A percentile compares a stretch with the other conserved stretches of the same genome.
These are phyloP conservation scores for Lathronympha strigana DNA, from an alignment of 2,888 invertebrate species.

Conservation along the genomic window DNA sequence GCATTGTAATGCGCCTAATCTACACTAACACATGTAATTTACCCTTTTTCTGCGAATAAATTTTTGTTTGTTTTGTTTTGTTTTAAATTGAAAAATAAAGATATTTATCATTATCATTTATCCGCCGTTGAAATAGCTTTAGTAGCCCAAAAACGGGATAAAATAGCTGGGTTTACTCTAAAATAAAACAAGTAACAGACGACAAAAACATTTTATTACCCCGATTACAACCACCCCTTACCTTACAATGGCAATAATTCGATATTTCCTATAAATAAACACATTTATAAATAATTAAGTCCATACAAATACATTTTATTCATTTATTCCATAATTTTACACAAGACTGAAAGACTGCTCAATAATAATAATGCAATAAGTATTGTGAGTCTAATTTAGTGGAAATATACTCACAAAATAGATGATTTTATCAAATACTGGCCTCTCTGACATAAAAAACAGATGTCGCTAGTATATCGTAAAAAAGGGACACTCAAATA, in stretches of 20 bases:
- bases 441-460: neutral
- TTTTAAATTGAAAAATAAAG: no score
- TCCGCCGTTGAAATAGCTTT: no score
- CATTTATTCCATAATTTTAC: slow-evolving; percentile 1
- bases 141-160: no score
- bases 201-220: slow-evolving; percentile 61
- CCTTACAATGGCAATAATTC: slow-evolving; percentile 38
- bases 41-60: no score
- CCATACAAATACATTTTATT: slow-evolving; percentile 19
- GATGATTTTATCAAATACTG: neutral
- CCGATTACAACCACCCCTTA: slow-evolving; percentile 60
- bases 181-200: slow-evolving; percentile 51
- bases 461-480: slow-evolving; percentile 4
- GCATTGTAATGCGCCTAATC: no score
- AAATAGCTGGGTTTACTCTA: no score
- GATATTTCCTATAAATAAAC: slow-evolving; percentile 33
- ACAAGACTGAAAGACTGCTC: neutral
- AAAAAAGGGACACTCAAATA: neutral
- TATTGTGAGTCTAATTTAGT: no score
- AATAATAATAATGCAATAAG: no score
- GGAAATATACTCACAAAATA: no score
- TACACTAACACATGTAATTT: no score
- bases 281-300: slow-evolving; percentile 28
- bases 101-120: no score
- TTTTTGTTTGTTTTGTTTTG: no score